Conservation (phyloP, 2,797 vertebrate genomes). For the Acanthurus lineatus region DNA sequence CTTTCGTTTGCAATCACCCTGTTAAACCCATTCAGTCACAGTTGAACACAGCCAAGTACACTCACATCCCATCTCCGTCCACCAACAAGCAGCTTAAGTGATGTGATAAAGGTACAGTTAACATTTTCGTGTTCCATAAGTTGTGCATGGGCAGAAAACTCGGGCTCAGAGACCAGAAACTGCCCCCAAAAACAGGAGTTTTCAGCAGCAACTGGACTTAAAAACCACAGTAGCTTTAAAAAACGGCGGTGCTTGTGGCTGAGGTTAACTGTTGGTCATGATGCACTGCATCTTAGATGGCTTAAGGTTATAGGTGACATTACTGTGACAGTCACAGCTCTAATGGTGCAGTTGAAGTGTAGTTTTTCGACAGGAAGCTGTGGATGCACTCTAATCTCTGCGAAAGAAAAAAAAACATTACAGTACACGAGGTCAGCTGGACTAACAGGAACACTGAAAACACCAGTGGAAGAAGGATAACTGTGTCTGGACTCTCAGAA, state of each 20-base stretch:
- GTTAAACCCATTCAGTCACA: slow-evolving; percentile 20
- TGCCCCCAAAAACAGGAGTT: neutral
- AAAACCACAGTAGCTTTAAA: neutral
- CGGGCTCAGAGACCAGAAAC: neutral
- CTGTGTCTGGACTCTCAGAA: neutral
- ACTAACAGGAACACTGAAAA: neutral
- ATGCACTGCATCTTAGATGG: neutral
- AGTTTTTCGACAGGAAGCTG: neutral
- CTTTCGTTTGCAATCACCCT: slow-evolving; percentile 3
- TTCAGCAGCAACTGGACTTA: neutral
- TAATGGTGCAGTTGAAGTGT: neutral
- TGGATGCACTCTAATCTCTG: neutral
- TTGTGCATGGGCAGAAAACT: neutral
- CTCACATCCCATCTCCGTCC: slow-evolving; percentile 14
- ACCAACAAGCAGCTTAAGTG: neutral
- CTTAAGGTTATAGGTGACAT: neutral
- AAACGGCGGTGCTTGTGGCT: neutral
- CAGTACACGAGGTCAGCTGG: neutral
- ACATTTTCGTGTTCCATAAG: neutral
- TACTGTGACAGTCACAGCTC: neutral
- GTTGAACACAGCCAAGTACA: neutral
- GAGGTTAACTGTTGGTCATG: neutral
- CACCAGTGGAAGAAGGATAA: neutral
- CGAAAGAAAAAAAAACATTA: neutral
- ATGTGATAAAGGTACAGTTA: neutral